Conservation (phyloP, 1,140 invertebrate genomes). For the Neodiprion lecontei region DNA sequence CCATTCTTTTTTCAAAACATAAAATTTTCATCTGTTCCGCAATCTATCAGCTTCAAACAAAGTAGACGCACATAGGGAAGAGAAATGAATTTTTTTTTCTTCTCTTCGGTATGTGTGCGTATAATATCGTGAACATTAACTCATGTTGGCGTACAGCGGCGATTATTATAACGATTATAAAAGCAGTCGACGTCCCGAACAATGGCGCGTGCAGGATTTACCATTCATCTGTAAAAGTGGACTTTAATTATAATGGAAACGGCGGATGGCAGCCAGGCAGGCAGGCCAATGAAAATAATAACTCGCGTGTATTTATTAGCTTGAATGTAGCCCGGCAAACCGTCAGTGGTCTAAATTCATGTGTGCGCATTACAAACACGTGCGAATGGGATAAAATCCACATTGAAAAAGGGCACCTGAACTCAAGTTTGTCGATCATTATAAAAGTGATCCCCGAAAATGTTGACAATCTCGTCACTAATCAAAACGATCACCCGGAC, state of each 20-base stretch:
- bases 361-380: neutral
- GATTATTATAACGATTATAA: too few relatives aligned
- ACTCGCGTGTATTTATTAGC: conserved; percentile 32
- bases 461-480: conserved; percentile 48
- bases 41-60: neutral
- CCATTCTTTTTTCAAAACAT: neutral
- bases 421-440: conserved; percentile 20
- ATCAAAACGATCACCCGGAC: conserved; percentile 35
- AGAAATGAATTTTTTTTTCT: neutral
- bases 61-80: too few relatives aligned
- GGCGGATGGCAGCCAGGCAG: neutral
- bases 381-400: neutral
- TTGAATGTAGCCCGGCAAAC: conserved; percentile 3
- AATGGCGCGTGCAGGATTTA: neutral
- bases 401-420: neutral
- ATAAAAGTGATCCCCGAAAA: conserved; percentile 37
- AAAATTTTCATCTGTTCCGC: neutral
- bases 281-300: conserved; percentile 24
- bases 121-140: too few relatives aligned
- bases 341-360: neutral
- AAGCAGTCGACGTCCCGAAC: too few relatives aligned
- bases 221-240: conserved; percentile 13
- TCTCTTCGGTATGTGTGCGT: too few relatives aligned
- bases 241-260: conserved; percentile 26
- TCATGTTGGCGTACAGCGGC: too few relatives aligned